These are phyloP conservation scores for Enteromius viviparus DNA, from an alignment of 2,797 vertebrate genomes.

Conservation along the genomic window DNA sequence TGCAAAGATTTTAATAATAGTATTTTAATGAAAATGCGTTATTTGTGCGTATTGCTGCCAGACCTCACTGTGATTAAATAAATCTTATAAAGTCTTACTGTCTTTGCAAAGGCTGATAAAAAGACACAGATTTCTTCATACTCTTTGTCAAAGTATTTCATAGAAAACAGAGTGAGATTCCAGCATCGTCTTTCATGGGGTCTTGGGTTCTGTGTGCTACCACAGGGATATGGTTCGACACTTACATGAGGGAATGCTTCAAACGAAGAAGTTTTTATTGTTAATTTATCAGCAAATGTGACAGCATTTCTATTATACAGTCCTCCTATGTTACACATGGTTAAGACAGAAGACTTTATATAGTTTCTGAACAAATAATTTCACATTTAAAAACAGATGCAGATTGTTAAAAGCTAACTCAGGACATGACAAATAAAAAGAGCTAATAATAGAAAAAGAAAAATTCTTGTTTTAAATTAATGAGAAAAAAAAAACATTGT, in stretches of 20 bases:
- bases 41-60: background rate
- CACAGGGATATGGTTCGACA: background rate
- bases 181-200: background rate
- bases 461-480: background rate
- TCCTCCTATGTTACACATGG: slow-evolving; percentile 1
- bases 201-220: background rate
- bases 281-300: slow-evolving; percentile 38
- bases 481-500: background rate
- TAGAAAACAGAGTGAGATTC: background rate
- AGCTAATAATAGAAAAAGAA: background rate
- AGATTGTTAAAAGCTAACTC: slow-evolving; percentile 47
- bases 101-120: slow-evolving; percentile 6
- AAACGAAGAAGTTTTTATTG: slow-evolving; percentile 5
- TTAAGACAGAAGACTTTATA: slow-evolving; percentile 31
- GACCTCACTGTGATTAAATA: background rate
- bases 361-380: slow-evolving; percentile 14
- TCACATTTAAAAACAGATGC: slow-evolving; percentile 39
- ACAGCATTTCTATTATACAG: slow-evolving; percentile 24
- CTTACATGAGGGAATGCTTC: background rate
- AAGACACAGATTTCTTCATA: background rate
- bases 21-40: background rate
- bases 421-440: background rate
- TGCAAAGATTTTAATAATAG: background rate
- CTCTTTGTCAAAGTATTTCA: background rate
- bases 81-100: background rate